Evolutionary conservation across 2,888 invertebrate species (phyloP), one percentile per base, ranked within the genome.

Genomic region (Gasteruption jaculator): DNA sequence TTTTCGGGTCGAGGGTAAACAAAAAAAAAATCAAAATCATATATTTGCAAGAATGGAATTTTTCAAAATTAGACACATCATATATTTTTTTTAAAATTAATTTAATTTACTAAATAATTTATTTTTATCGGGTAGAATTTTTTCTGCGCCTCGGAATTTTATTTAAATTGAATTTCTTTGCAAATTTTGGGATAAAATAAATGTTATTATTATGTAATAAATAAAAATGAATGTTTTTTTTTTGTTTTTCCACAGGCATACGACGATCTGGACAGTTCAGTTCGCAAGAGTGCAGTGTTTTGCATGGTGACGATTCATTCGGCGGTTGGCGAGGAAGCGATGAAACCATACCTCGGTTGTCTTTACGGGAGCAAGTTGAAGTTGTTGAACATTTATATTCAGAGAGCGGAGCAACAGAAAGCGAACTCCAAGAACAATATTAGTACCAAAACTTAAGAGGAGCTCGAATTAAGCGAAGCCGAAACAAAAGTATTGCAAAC

Each of bases 211-310:
- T 24, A 8, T 8, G 8, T 19, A 24, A 38, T 21, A 5, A 30
- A 40, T 19, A 31, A 22, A 22, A 14, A n/a, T 4, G 14, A 31
- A 19, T 18, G 25, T 29, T n/a, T 5, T 29, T 38, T 27, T 25
- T 3, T 22, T 8, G 44, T 36, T 48, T 54, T 41, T 59, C 65
- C 68, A 12, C 74, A 93, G 85, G 82, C 92, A 49, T 92, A 94
- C 40, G 94, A 96, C 68, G 90, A 94, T 69, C 76, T 79, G 40
- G 91, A 94, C 72, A 93, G 92, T 39, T 85, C 90, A 52, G 92
- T 97, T 18, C 81, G 97, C 34, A 97, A 97, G 71, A 92, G 94
- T 55, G 91, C 93, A 8, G 93, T 96, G 12, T 95, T 97, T 75
- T 95, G 95, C 65, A 91, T 97, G 83, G 96, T 97, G 4, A 90